Conservation (phyloP, 2,888 invertebrate species). For the Cheilosia impressa region DNA sequence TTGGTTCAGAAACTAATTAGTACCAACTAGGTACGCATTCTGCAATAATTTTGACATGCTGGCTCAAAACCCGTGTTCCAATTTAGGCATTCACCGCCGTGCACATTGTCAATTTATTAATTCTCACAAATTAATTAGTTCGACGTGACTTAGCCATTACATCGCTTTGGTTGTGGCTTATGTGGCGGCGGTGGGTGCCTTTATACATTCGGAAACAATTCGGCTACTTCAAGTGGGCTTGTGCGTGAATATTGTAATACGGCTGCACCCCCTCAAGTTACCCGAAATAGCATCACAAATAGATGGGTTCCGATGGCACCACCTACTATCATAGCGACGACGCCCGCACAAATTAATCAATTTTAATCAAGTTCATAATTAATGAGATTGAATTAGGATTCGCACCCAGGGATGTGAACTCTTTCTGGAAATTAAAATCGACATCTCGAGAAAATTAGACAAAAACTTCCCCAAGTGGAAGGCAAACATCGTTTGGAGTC, state of each 20-base stretch:
- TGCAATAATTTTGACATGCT: slow-evolving; percentile 35
- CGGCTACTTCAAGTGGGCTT: slow-evolving; percentile 15
- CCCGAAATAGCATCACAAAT: slow-evolving; percentile 3
- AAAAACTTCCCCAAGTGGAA: slow-evolving; percentile 22
- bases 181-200: neutral
- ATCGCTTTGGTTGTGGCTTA: slow-evolving; percentile 22
- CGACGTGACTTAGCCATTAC: slow-evolving; percentile 53
- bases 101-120: slow-evolving; percentile 62
- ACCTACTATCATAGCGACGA: neutral
- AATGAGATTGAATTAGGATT: slow-evolving; percentile 45
- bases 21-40: slow-evolving; percentile 19
- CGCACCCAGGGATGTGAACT: neutral
- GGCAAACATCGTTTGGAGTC: slow-evolving; percentile 38
- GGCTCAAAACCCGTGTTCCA: slow-evolving; percentile 36
- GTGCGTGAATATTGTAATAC: slow-evolving; percentile 4
- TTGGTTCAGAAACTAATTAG: slow-evolving; percentile 49
- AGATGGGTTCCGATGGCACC: slow-evolving; percentile 11
- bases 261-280: slow-evolving; percentile 11
- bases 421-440: neutral
- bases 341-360: slow-evolving; percentile 44
- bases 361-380: slow-evolving; percentile 54
- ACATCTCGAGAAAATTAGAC: neutral
- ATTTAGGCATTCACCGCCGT: slow-evolving; percentile 13
- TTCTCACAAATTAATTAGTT: slow-evolving; percentile 65
- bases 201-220: slow-evolving; percentile 32